Evolutionary conservation across 2,888 invertebrate species (phyloP), one percentile per base, ranked within the genome.

Genomic region (Drosophila histrio): DNA sequence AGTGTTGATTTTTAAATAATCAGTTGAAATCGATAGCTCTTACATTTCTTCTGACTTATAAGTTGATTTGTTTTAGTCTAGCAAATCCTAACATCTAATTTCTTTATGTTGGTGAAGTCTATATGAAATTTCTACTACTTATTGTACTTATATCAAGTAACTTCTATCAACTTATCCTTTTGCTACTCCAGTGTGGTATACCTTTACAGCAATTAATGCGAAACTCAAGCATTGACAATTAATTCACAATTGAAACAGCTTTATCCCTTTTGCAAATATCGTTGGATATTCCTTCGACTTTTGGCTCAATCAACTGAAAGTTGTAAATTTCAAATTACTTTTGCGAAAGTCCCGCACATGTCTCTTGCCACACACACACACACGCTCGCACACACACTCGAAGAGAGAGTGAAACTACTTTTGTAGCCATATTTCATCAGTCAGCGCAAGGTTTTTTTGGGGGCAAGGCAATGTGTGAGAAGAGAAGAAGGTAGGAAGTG

Each of bases 281-380:
- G 38, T 38, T 43, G 17, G 47, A 43, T 34, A 28, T 39, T n/a
- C 19, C 17, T 34, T 32, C 11, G 44, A 50, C 57, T 74, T 58
- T 70, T 62, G 61, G 71, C 69, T 80, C 84, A 67, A 84, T 84
- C 78, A 84, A 76, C 75, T 52, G 61, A 78, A 80, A 80, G 78
- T 78, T 81, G 82, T 81, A 81, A 84, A 81, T 81, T 79, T 84
- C 79, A 82, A 81, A 80, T 81, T 84, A 78, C 75, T 72, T 70
- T 67, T 46, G 9, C 53, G 44, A 39, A 22, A 44, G 21, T 9
- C 1, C 21, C 21, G 8, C 32, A 5, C 50, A 34, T 34, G 15
- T 15, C 6, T 41, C 13, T 2, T n/a, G n/a, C n/a, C n/a, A n/a
- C 36, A 11, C 34, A 22, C 46, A 32, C 46, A 52, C 26, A 17